phyloP scores from a whole-genome alignment of 2,888 invertebrate genomes.

The Thymelicus acteon region DNA sequence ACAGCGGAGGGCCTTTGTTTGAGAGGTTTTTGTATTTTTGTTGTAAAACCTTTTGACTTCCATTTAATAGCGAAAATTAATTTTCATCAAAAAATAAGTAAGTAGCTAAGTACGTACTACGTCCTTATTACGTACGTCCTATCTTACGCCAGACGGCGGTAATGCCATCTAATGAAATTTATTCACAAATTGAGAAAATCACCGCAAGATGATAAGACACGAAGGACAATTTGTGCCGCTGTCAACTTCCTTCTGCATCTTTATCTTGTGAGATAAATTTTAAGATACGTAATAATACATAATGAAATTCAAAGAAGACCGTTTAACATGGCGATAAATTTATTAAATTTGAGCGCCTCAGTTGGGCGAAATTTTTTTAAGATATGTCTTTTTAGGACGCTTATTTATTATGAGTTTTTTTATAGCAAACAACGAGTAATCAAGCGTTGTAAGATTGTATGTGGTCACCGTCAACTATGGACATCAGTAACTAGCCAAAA shows the following conservation, averaged over 20 bases:
- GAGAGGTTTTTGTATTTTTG: not conserved
- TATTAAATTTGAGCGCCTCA: slow-evolving; percentile 27
- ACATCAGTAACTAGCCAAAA: too few species aligned
- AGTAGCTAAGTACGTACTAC: not conserved
- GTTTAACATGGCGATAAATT: slow-evolving; percentile 37
- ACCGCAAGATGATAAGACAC: slow-evolving; percentile 43
- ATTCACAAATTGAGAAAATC: slow-evolving; percentile 43
- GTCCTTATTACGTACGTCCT: slow-evolving; percentile 10
- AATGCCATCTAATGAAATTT: slow-evolving; percentile 31
- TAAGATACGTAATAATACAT: slow-evolving; percentile 36
- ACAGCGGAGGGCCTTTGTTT: slow-evolving; percentile 17
- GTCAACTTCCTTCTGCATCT: slow-evolving; percentile 38
- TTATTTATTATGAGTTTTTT: too few species aligned
- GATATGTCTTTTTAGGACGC: not conserved
- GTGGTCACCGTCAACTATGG: too few species aligned
- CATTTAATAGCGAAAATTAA: not conserved
- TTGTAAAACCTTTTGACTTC: slow-evolving; percentile 4
- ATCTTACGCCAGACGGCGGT: slow-evolving; percentile 11
- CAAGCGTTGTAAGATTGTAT: too few species aligned
- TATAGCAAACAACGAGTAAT: too few species aligned
- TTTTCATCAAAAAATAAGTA: not conserved
- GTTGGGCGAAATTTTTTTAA: slow-evolving; percentile 8
- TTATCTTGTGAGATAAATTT: slow-evolving; percentile 38
- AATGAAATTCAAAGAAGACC: slow-evolving; percentile 35
- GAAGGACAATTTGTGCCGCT: slow-evolving; percentile 42